A percentile compares a stretch with the other conserved stretches of the same genome.
Evolutionary conservation across 2,113 vertebrate species (phyloP).

Genomic region (Sus scrofa): DNA sequence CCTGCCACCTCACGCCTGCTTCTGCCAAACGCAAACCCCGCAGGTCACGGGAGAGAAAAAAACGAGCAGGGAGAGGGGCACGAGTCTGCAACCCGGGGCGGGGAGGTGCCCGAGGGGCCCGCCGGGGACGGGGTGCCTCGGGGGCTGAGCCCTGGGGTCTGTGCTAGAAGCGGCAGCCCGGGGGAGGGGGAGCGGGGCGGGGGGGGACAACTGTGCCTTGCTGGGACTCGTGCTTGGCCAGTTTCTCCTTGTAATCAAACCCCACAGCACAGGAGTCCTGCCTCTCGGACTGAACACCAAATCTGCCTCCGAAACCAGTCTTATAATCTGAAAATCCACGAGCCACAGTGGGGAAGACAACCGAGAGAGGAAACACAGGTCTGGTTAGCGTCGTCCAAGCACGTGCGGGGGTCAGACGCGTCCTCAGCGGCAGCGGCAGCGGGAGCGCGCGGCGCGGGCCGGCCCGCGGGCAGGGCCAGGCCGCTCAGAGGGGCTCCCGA

Average conservation of each 20-base stretch:
- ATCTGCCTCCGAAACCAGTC: conserved; percentile 95
- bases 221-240: conserved; percentile 95
- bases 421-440: too few relatives aligned
- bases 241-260: conserved; percentile 95
- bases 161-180: conserved; percentile 81
- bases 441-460: too few relatives aligned
- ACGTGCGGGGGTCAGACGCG: fast-evolving
- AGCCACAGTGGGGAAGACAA: conserved; percentile 69
- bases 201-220: conserved; percentile 89
- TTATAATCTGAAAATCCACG: conserved; percentile 94
- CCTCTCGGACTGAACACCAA: conserved; percentile 93
- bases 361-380: conserved; percentile 68
- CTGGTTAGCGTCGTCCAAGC: conserved; percentile 68
- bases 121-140: fast-evolving
- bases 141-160: conserved; percentile 70
- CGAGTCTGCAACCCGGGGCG: fast-evolving
- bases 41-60: fast-evolving
- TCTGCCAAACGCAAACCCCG: too few relatives aligned
- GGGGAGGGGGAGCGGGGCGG: background rate
- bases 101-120: fast-evolving
- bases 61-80: fast-evolving
- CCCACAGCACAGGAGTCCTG: conserved; percentile 94
- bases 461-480: too few relatives aligned
- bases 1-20: fast-evolving
- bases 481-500: too few relatives aligned